These are phyloP conservation scores for Cyrtorhinus lividipennis DNA, from an alignment of 1,140 invertebrate genomes.

Conservation along the genomic window DNA sequence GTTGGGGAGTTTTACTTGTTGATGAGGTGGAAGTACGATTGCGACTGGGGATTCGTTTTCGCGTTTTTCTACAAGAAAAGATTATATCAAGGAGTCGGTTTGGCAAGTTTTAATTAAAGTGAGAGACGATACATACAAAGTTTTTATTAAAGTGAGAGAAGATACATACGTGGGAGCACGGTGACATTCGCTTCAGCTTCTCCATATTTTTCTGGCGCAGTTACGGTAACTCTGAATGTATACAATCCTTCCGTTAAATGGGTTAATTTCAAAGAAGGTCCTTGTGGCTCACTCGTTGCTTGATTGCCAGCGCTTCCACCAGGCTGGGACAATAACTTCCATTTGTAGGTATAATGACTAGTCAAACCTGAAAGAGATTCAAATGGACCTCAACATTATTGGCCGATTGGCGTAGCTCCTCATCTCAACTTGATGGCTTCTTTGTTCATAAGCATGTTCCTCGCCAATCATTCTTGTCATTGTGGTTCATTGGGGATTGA, in stretches of 20 bases:
- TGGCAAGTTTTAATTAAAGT: too few species aligned
- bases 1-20: slow-evolving; percentile 77
- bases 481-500: too few species aligned
- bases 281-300: slow-evolving; percentile 50
- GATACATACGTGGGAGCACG: slow-evolving; percentile 58
- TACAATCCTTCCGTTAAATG: slow-evolving; percentile 74
- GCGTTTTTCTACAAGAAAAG: slow-evolving; percentile 52
- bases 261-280: slow-evolving; percentile 54
- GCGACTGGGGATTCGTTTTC: slow-evolving; percentile 74
- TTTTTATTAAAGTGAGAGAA: not conserved
- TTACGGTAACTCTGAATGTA: slow-evolving; percentile 74
- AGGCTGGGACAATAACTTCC: slow-evolving; percentile 71
- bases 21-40: slow-evolving; percentile 65
- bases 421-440: too few species aligned
- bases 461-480: too few species aligned
- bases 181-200: slow-evolving; percentile 80
- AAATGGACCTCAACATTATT: slow-evolving; percentile 17
- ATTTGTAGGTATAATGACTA: slow-evolving; percentile 61
- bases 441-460: too few species aligned
- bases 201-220: slow-evolving; percentile 53
- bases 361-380: slow-evolving; percentile 15
- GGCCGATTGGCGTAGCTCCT: too few species aligned
- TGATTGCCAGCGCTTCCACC: slow-evolving; percentile 39
- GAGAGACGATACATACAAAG: not conserved
- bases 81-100: slow-evolving; percentile 18